Percentiles rank a stretch among this genome's conserved stretches.
Conservation (phyloP, 2,888 invertebrate species). For the Dusona sp. region DNA sequence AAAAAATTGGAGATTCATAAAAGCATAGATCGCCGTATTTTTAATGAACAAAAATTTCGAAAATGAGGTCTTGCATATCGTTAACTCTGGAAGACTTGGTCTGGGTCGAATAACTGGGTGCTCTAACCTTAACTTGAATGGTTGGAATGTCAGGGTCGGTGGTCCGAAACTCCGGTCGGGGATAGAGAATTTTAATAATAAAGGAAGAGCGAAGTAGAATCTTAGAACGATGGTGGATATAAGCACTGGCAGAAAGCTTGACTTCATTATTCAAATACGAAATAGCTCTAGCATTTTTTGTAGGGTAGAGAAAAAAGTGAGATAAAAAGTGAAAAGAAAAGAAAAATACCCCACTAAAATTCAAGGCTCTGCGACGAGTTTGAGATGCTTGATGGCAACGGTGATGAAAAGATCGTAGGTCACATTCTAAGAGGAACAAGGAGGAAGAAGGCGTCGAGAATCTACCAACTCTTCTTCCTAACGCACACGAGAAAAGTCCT, state of each 20-base stretch:
- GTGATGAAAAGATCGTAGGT: conserved; percentile 61
- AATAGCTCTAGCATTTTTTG: conserved; percentile 36
- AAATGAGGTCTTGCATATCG: neutral
- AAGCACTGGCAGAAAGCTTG: conserved; percentile 52
- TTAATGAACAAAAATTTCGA: neutral
- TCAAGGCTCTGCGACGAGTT: conserved; percentile 12
- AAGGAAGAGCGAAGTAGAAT: conserved; percentile 3
- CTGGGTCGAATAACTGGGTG: conserved; percentile 1
- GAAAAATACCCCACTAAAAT: conserved; percentile 45
- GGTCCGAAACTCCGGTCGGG: neutral
- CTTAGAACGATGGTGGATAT: conserved; percentile 18
- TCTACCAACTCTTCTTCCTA: conserved; percentile 18
- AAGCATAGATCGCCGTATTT: neutral
- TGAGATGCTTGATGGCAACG: conserved; percentile 46
- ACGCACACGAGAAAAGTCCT: conserved; percentile 24
- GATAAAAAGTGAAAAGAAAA: conserved; percentile 21
- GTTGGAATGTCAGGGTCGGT: conserved; percentile 3
- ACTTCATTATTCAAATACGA: conserved; percentile 61
- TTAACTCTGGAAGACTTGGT: neutral
- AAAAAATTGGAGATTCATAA: neutral
- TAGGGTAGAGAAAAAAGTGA: conserved; percentile 30
- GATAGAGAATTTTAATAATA: conserved; percentile 46
- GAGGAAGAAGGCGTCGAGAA: conserved; percentile 44
- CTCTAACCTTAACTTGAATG: neutral
- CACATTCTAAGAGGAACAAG: conserved; percentile 40